A percentile compares a stretch with the other conserved stretches of the same genome.
Evolutionary conservation across 2,888 invertebrate species (phyloP).

Genomic region (Diachrysia chrysitis): DNA sequence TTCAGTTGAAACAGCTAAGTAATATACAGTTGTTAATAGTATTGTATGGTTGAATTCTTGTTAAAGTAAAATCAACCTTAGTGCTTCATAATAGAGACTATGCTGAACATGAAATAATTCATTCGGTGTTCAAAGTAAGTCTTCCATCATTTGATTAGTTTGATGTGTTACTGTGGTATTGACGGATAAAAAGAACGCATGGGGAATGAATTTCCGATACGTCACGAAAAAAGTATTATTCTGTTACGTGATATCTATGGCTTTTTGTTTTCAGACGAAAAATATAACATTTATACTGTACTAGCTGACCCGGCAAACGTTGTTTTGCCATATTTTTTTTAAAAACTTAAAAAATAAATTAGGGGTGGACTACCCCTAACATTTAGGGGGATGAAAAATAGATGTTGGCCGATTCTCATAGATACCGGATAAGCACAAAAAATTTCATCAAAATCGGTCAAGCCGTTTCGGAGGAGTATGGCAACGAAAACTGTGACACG

Average conservation of each 20-base stretch:
- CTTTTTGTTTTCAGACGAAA: no score
- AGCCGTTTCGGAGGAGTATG: no score
- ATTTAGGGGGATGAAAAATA: no score
- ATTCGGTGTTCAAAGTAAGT: not conserved
- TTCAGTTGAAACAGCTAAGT: not conserved
- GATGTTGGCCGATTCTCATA: no score
- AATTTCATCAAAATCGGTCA: no score
- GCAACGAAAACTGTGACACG: no score
- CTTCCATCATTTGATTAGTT: slow-evolving; percentile 2
- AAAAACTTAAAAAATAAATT: no score
- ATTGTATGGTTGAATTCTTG: not conserved
- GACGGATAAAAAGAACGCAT: not conserved
- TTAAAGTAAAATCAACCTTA: not conserved
- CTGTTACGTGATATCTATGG: not conserved
- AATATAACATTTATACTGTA: no score
- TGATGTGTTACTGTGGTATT: not conserved
- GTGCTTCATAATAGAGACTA: not conserved
- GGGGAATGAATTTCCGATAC: not conserved
- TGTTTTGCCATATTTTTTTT: no score
- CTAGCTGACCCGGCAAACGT: no score
- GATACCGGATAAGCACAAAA: no score
- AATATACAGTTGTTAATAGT: not conserved
- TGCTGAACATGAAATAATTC: not conserved
- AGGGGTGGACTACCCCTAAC: no score
- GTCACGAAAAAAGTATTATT: not conserved